Evolutionary conservation across 2,113 vertebrate genomes (phyloP).

Genomic region (Poicephalus meyeri): DNA sequence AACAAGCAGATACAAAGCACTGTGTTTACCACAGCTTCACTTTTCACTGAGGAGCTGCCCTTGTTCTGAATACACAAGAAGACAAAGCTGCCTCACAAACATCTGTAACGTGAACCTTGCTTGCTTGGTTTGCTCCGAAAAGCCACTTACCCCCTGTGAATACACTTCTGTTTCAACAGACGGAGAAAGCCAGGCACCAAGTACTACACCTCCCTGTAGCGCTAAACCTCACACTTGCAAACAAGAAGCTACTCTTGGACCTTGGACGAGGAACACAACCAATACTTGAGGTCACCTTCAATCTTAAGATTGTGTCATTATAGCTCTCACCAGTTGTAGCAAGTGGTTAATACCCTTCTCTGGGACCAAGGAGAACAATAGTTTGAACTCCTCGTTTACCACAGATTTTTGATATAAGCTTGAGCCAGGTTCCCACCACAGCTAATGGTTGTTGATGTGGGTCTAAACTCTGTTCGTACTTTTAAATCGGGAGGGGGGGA

Average conservation of each 20-base stretch:
- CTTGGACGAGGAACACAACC: background rate
- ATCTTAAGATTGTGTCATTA: background rate
- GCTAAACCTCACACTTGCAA: background rate
- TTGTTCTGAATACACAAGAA: background rate
- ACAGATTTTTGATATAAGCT: background rate
- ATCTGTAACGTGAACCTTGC: background rate
- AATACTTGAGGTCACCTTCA: background rate
- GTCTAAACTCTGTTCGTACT: background rate
- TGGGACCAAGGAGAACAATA: background rate
- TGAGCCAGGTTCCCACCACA: background rate
- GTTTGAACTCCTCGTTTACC: rapidly evolving
- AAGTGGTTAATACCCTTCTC: background rate
- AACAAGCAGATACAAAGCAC: background rate
- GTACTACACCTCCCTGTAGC: background rate
- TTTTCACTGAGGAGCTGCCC: background rate
- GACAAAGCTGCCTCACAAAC: background rate
- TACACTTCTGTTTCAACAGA: background rate
- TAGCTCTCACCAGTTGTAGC: background rate
- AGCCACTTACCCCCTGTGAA: background rate
- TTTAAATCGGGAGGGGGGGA: background rate
- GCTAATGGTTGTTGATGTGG: background rate
- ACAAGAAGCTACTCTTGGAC: background rate
- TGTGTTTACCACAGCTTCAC: background rate
- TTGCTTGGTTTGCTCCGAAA: background rate
- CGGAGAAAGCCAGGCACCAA: background rate